Evolutionary conservation across 2,113 vertebrate species (phyloP), one percentile per base, ranked within the genome.

Genomic region (Saguinus midas): DNA sequence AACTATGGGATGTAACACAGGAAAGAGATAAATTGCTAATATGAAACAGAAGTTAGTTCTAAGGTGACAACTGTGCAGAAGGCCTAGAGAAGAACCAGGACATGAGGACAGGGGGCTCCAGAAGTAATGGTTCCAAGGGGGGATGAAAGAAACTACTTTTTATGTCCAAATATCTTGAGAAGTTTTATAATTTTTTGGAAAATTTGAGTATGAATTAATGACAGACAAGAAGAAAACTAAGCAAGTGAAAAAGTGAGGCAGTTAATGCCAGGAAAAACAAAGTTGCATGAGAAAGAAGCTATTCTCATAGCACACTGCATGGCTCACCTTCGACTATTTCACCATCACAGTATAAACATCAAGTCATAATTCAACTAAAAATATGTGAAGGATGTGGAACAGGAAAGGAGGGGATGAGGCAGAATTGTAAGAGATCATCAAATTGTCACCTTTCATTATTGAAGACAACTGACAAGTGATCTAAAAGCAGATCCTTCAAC

Each of bases 341-440:
- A 70, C 11, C 8, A 37, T 43, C 6, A 18, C 37, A 20, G 76
- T 23, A 29, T 72, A 80, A 75, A 66, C 29, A 85, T 73, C 45
- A 97, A 82, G 35, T 32, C 57, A 52, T n/a, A 80, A 88, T 55
- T 91, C n/a, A 75, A 66, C 52, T 84, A 88, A 82, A 91, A 82
- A 70, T 45, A 91, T 17, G n/a, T 35, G 17, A 76, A 90, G 82
- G 64, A 43, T 80, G 17, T 64, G 61, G 23, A 75, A 70, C 20
- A 45, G 10, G 32, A 50, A 92, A 25, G 5, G 35, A 17, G 25
- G 70, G 6, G 16, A 85, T 84, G 16, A 13, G 1, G 48, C 32
- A 93, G 3, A 72, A 82, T 57, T 87, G 72, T 82, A 87, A 93
- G 52, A 58, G 48, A 61, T 40, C 40, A 64, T 87, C 66, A 94